Conservation (phyloP, 2,113 vertebrate species). For the Macroglossus sobrinus region DNA sequence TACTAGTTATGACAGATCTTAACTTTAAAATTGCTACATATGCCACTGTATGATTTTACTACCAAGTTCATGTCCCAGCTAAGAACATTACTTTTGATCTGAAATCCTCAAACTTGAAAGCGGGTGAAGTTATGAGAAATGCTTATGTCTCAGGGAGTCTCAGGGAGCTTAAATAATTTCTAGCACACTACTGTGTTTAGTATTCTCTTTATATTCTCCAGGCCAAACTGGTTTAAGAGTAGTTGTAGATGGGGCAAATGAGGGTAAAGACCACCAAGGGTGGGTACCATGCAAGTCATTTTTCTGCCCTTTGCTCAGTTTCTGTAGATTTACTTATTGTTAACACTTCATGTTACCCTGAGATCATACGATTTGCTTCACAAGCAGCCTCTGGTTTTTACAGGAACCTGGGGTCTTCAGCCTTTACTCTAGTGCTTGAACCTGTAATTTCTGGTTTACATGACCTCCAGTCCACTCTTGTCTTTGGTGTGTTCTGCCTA, state of each 20-base stretch:
- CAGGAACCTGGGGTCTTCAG: not conserved
- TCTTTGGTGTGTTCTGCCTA: not conserved
- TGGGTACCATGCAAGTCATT: accelerated
- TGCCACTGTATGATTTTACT: not conserved
- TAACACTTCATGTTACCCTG: not conserved
- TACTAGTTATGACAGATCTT: not conserved
- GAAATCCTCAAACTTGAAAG: not conserved
- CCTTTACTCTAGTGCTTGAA: too few relatives aligned
- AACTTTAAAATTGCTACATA: not conserved
- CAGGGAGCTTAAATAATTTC: not conserved
- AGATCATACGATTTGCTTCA: not conserved
- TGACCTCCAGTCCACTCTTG: not conserved
- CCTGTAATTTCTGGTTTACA: not conserved
- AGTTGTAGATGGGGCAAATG: not conserved
- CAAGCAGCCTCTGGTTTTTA: not conserved
- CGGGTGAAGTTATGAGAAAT: not conserved
- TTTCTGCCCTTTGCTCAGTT: not conserved
- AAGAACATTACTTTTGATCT: not conserved
- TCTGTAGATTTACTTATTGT: not conserved
- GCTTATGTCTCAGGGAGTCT: not conserved
- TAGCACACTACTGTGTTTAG: not conserved
- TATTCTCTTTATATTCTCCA: not conserved
- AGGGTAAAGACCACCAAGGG: not conserved
- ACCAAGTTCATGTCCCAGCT: not conserved
- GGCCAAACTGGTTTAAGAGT: not conserved